phyloP scores from a whole-genome alignment of 2,113 vertebrate species.

The Rynchops niger region DNA sequence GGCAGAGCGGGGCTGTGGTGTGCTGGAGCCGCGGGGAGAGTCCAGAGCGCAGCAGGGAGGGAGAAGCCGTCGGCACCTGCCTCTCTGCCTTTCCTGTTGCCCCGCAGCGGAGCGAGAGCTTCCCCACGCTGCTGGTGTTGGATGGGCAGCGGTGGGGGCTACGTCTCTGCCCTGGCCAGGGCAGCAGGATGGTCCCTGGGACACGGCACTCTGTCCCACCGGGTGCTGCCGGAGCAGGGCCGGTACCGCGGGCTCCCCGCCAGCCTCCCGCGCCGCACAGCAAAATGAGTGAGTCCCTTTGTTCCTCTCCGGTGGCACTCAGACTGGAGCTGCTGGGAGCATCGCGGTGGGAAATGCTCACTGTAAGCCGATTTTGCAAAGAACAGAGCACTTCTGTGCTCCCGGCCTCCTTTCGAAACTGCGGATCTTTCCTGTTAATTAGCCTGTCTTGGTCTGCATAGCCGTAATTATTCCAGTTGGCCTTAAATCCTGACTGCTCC shows the following conservation, averaged over 20 bases:
- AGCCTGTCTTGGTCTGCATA: neutral
- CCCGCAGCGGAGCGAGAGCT: fast-evolving
- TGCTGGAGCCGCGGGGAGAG: neutral
- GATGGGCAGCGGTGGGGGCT: neutral
- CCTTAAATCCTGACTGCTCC: neutral
- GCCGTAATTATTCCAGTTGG: neutral
- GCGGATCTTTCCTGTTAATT: neutral
- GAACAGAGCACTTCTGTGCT: slow-evolving; percentile 46
- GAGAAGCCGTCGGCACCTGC: neutral
- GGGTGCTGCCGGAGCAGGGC: neutral
- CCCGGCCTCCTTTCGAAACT: neutral
- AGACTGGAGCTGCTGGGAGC: neutral
- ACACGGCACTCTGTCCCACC: fast-evolving
- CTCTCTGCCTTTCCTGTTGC: neutral
- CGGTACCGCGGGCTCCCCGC: neutral
- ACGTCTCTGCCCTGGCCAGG: neutral
- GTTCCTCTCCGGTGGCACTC: fast-evolving
- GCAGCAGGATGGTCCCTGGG: neutral
- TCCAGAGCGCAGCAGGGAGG: neutral
- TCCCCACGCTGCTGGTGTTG: fast-evolving
- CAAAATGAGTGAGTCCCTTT: neutral
- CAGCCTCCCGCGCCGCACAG: fast-evolving
- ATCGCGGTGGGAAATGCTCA: neutral
- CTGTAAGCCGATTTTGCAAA: neutral
- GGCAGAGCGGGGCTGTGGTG: neutral